Evolutionary conservation across 2,888 invertebrate species (phyloP).

Genomic region (Hofmannophila pseudospretella): DNA sequence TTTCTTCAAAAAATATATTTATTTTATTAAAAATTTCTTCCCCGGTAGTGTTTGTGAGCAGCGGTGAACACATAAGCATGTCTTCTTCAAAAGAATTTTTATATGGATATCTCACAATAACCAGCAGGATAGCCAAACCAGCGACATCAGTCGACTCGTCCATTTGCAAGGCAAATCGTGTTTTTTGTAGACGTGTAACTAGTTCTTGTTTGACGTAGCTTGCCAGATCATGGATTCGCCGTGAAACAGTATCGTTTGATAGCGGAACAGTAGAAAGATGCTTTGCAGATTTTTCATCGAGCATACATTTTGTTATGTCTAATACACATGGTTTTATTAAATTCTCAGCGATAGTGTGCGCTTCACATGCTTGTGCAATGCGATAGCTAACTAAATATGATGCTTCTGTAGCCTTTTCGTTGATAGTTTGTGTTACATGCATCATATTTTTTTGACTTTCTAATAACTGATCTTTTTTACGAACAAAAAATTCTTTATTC

Average conservation of each 20-base stretch:
- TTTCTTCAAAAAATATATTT: slow-evolving; percentile 19
- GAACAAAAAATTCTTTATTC: too few species aligned
- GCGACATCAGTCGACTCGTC: slow-evolving; percentile 23
- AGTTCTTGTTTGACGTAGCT: slow-evolving; percentile 28
- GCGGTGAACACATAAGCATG: slow-evolving; percentile 25
- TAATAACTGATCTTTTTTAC: slow-evolving; percentile 19
- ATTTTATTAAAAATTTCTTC: slow-evolving; percentile 23
- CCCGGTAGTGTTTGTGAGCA: slow-evolving; percentile 23
- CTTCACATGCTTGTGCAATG: slow-evolving; percentile 27
- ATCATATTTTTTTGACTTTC: slow-evolving; percentile 24
- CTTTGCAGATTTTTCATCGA: slow-evolving; percentile 30
- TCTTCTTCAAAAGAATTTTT: slow-evolving; percentile 26
- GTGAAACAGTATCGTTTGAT: slow-evolving; percentile 33
- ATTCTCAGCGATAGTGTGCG: slow-evolving; percentile 22
- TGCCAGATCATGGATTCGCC: slow-evolving; percentile 31
- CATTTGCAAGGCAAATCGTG: slow-evolving; percentile 26
- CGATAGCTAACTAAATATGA: slow-evolving; percentile 27
- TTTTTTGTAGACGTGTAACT: slow-evolving; percentile 21
- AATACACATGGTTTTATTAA: slow-evolving; percentile 27
- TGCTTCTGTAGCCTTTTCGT: slow-evolving; percentile 28
- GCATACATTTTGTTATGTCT: slow-evolving; percentile 27
- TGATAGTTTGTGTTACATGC: slow-evolving; percentile 19
- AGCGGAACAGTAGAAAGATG: slow-evolving; percentile 28
- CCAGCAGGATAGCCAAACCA: slow-evolving; percentile 29
- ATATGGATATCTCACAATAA: slow-evolving; percentile 30